Percentiles rank a stretch among this genome's conserved stretches.
These are phyloP conservation scores for Cheilosia impressa DNA, from an alignment of 2,888 invertebrate species.

Conservation along the genomic window DNA sequence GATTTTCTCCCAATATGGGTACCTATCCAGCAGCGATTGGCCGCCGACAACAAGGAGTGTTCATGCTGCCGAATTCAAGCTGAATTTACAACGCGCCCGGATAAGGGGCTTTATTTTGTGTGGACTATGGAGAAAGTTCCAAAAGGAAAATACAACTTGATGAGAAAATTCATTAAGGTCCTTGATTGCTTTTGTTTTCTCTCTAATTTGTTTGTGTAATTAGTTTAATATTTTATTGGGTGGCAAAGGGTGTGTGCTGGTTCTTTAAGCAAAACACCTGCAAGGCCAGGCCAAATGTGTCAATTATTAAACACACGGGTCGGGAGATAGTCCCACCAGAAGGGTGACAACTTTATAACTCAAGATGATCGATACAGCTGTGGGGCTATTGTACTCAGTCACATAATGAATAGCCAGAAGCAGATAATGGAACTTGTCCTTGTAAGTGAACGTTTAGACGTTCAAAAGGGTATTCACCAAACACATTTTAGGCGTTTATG, in stretches of 20 bases:
- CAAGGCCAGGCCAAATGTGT: background rate
- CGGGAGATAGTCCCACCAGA: background rate
- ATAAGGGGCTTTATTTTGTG: constrained; percentile 22
- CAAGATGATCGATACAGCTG: background rate
- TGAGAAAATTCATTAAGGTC: constrained; percentile 59
- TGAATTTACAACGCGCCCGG: constrained; percentile 12
- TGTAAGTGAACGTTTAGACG: too few relatives aligned
- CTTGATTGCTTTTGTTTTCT: constrained; percentile 66
- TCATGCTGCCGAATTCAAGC: constrained; percentile 21
- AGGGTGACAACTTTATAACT: background rate
- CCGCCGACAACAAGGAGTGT: constrained; percentile 20
- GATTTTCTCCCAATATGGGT: background rate
- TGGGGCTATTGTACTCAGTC: background rate
- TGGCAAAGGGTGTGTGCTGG: background rate
- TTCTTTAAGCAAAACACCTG: background rate
- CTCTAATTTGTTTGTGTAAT: constrained; percentile 63
- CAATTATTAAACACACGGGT: background rate
- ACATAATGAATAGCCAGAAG: background rate
- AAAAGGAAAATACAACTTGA: background rate
- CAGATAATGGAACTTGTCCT: background rate
- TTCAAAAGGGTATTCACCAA: too few relatives aligned
- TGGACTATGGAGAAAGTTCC: background rate
- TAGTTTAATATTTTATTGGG: constrained; percentile 56
- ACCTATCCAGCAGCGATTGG: background rate
- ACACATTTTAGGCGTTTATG: too few relatives aligned